phyloP scores from a whole-genome alignment of 2,888 invertebrate genomes.

The Dolichomitus sp. region DNA sequence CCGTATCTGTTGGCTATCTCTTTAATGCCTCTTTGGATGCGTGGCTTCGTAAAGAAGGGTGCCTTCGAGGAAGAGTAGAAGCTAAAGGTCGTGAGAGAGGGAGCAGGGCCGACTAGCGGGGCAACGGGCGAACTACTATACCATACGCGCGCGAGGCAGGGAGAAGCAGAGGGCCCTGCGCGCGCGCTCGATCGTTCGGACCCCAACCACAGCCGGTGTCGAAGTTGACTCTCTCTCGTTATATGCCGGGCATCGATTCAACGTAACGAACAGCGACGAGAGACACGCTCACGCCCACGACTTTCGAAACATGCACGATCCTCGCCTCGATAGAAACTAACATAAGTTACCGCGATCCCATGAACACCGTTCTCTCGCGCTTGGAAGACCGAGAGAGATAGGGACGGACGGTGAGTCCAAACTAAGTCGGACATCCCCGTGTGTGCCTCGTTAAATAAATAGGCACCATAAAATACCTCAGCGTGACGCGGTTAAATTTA shows the following conservation, averaged over 20 bases:
- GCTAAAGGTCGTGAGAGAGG: conserved; percentile 51
- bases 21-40: conserved; percentile 47
- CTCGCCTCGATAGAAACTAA: conserved; percentile 67
- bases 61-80: conserved; percentile 35
- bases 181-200: not conserved
- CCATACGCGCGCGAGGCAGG: not conserved
- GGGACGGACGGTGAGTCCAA: conserved; percentile 28
- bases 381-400: conserved; percentile 13
- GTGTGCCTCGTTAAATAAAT: conserved; percentile 67
- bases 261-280: conserved; percentile 67
- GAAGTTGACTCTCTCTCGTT: conserved; percentile 66
- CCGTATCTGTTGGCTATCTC: conserved; percentile 50
- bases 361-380: conserved; percentile 55
- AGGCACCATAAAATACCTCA: conserved; percentile 65
- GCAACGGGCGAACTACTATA: conserved; percentile 8
- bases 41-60: conserved; percentile 36
- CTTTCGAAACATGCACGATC: conserved; percentile 68
- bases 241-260: conserved; percentile 65
- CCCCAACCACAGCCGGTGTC: conserved; percentile 47
- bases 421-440: conserved; percentile 49
- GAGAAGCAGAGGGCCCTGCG: not conserved
- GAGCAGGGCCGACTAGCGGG: not conserved
- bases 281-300: conserved; percentile 69
- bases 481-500: conserved; percentile 66
- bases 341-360: conserved; percentile 68